phyloP scores from a whole-genome alignment of 1,140 invertebrate species.

The Rhagoletis pomonella region DNA sequence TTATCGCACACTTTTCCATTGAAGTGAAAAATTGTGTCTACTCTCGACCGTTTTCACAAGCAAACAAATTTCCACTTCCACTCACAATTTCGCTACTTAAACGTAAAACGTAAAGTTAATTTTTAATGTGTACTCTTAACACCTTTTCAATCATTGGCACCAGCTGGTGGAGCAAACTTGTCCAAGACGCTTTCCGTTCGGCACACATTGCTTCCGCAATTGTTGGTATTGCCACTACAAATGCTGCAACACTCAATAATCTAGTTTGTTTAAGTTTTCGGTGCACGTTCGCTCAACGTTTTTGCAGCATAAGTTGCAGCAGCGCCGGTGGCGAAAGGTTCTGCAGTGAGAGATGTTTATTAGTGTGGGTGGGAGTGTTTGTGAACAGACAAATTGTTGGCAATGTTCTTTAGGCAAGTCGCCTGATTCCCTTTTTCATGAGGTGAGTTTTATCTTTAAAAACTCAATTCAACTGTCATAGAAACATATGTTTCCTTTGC shows the following conservation, averaged over 20 bases:
- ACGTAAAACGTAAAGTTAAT: conserved; percentile 47
- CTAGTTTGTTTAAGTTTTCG: conserved; percentile 68
- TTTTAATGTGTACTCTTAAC: conserved; percentile 38
- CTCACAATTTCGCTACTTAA: background rate
- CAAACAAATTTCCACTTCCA: background rate
- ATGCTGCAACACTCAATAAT: conserved; percentile 36
- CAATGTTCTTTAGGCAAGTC: background rate
- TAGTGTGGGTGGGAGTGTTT: background rate
- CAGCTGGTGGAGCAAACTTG: conserved; percentile 16
- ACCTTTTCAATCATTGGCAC: conserved; percentile 50
- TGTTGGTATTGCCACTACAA: background rate
- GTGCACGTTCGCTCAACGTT: conserved; percentile 63
- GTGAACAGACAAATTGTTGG: background rate
- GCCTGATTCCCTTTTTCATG: no score
- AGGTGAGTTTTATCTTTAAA: background rate
- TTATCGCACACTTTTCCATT: background rate
- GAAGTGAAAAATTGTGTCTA: conserved; percentile 14
- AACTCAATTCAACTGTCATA: background rate
- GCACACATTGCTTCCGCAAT: background rate
- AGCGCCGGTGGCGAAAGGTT: conserved; percentile 58
- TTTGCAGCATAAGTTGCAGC: conserved; percentile 56
- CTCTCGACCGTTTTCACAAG: background rate
- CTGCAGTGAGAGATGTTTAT: conserved; percentile 64
- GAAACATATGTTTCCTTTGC: background rate
- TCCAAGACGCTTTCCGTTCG: background rate